Conservation (phyloP, 1,140 invertebrate genomes). For the Apocrypta bakeri region DNA sequence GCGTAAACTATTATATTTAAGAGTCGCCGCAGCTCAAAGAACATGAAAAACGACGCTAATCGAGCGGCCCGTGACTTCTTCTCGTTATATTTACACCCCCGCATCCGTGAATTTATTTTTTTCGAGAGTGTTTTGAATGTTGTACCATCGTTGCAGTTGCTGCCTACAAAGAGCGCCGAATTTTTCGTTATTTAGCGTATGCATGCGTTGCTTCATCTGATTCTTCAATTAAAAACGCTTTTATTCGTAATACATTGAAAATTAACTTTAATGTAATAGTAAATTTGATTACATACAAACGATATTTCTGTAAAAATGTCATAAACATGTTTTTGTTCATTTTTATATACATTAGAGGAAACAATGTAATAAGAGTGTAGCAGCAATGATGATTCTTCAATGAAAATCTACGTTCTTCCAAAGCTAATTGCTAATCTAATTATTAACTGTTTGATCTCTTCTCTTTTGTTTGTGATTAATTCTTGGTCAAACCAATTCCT, state of each 20-base stretch:
- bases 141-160: not conserved
- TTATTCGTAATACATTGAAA: no score
- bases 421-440: not conserved
- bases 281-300: no score
- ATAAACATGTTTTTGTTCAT: no score
- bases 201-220: not conserved
- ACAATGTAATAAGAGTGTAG: no score
- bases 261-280: no score
- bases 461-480: conserved; percentile 5
- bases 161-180: no score
- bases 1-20: conserved; percentile 49
- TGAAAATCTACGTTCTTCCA: not conserved
- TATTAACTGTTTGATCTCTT: not conserved
- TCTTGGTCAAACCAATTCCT: conserved; percentile 17
- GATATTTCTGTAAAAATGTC: no score
- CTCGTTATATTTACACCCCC: not conserved
- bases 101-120: not conserved
- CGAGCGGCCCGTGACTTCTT: not conserved
- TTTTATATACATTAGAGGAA: no score
- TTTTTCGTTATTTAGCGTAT: no score
- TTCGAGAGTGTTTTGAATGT: not conserved
- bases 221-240: no score
- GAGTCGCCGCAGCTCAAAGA: conserved; percentile 24
- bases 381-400: not conserved
- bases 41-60: conserved; percentile 46